These are phyloP conservation scores for Prorops nasuta DNA, from an alignment of 1,140 invertebrate species.

Conservation along the genomic window DNA sequence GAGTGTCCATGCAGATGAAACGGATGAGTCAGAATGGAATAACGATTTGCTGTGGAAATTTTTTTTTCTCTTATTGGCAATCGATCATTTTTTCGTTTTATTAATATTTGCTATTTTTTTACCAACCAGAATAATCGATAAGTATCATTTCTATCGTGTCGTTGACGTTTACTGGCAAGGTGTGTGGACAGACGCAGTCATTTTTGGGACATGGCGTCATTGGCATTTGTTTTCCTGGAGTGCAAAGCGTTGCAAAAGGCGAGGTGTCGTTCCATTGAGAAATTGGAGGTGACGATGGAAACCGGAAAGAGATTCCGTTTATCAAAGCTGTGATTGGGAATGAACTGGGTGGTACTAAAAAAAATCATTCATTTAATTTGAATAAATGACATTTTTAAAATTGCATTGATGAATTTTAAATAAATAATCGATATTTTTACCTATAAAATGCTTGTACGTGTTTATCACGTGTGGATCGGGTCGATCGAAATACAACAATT, in stretches of 20 bases:
- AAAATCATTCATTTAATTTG: background rate
- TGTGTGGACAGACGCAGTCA: conserved; percentile 7
- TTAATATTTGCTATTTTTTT: too few species aligned
- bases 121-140: conserved; percentile 3
- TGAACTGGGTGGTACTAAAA: conserved; percentile 15
- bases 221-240: background rate
- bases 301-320: conserved; percentile 50
- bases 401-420: background rate
- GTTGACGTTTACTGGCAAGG: background rate
- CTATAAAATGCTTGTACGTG: background rate
- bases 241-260: conserved; percentile 11
- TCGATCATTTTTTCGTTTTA: too few species aligned
- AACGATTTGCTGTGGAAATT: background rate
- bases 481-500: background rate
- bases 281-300: conserved; percentile 53
- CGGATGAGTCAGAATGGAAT: background rate
- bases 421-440: background rate
- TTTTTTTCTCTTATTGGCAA: background rate
- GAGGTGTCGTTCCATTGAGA: conserved; percentile 33
- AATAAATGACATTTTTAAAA: background rate
- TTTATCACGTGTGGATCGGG: background rate
- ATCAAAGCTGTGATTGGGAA: conserved; percentile 22
- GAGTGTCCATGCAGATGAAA: background rate
- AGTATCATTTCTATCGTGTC: conserved; percentile 5
- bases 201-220: too few species aligned